These are phyloP conservation scores for Drosophila crucigera DNA, from an alignment of 2,888 invertebrate genomes.

Conservation along the genomic window DNA sequence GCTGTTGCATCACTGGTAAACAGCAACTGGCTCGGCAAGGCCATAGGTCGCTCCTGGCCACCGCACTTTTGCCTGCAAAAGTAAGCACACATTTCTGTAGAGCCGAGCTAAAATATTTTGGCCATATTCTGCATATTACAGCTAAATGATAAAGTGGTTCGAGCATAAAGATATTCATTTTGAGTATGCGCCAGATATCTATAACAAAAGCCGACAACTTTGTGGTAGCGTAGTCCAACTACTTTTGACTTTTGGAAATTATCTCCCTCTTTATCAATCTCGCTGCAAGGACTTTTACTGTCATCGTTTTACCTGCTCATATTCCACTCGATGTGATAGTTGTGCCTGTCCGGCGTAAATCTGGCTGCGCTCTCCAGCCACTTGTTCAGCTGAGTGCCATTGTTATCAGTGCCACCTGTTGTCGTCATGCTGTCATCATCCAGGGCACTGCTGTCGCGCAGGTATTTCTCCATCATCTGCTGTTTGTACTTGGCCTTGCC, in stretches of 20 bases:
- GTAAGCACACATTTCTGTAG: background rate
- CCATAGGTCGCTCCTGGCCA: constrained; percentile 49
- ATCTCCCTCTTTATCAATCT: background rate
- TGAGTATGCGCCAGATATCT: too few relatives aligned
- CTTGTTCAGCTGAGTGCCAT: constrained; percentile 88
- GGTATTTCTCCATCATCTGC: constrained; percentile 88
- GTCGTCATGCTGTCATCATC: constrained; percentile 5
- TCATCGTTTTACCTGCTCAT: constrained; percentile 73
- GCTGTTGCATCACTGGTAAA: constrained; percentile 58
- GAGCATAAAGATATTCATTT: background rate
- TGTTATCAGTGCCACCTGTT: constrained; percentile 7
- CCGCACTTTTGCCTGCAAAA: constrained; percentile 73
- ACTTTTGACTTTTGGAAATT: background rate
- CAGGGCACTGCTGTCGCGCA: constrained; percentile 83
- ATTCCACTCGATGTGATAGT: constrained; percentile 90
- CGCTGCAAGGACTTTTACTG: background rate
- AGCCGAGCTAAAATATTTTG: background rate
- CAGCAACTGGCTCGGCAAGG: constrained; percentile 51
- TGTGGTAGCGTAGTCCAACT: background rate
- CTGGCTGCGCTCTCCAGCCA: constrained; percentile 92
- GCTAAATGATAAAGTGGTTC: background rate
- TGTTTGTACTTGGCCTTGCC: constrained; percentile 86
- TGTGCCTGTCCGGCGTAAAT: constrained; percentile 90
- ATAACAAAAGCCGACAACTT: background rate
- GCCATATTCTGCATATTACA: background rate